Evolutionary conservation across 2,113 vertebrate genomes (phyloP).

Genomic region (Archilochus colubris): DNA sequence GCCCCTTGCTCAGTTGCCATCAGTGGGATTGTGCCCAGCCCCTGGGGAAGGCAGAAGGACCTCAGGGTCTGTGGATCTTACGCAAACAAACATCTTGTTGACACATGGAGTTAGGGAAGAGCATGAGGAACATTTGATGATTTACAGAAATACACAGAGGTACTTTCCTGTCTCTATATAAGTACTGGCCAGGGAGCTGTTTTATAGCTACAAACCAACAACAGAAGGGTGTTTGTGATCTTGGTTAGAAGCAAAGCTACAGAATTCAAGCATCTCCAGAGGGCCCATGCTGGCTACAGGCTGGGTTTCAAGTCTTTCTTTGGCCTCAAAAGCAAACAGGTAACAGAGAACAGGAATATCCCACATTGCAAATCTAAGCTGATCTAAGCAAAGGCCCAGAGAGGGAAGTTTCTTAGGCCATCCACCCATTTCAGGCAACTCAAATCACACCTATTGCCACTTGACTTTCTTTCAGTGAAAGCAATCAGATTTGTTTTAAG

Average conservation of each 20-base stretch:
- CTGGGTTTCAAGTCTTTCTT: background rate
- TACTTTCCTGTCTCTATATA: background rate
- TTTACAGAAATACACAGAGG: background rate
- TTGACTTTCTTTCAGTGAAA: background rate
- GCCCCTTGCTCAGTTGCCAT: background rate
- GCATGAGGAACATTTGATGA: background rate
- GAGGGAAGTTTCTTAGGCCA: background rate
- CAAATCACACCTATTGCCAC: background rate
- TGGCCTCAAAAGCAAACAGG: background rate
- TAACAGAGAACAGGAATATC: background rate
- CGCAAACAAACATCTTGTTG: background rate
- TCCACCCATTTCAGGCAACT: background rate
- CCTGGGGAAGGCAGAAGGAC: background rate
- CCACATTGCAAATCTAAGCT: background rate
- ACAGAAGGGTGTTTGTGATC: background rate
- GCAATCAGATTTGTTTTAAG: background rate
- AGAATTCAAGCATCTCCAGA: background rate
- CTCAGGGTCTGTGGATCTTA: background rate
- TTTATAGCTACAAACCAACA: background rate
- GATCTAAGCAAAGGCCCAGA: background rate
- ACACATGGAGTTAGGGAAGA: background rate
- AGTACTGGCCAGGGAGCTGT: background rate
- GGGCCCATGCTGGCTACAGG: background rate
- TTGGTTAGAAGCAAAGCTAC: background rate
- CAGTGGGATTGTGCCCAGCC: background rate